Percentiles rank a stretch among this genome's conserved stretches.
phyloP scores from a whole-genome alignment of 2,888 invertebrate species.

The Capitulum mitella region DNA sequence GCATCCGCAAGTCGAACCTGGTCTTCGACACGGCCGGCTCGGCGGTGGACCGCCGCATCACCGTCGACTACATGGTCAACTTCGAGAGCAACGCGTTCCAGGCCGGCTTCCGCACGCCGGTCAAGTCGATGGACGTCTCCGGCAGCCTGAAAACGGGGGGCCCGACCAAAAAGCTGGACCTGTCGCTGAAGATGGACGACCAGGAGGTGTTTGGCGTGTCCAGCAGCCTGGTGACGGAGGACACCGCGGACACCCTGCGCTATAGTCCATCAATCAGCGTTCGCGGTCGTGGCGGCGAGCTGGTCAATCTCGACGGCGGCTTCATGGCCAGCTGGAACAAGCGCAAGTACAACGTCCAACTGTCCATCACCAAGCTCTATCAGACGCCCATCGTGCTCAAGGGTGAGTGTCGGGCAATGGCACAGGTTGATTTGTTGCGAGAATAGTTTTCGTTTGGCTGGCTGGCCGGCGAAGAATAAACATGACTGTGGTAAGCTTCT shows the following conservation, averaged over 20 bases:
- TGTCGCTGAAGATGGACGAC: not conserved
- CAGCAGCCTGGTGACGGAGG: not conserved
- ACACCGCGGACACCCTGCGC: not conserved
- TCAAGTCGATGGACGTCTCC: slow-evolving; percentile 19
- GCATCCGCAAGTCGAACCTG: slow-evolving; percentile 27
- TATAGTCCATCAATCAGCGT: slow-evolving; percentile 5
- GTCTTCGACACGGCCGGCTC: slow-evolving; percentile 33
- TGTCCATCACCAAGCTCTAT: not conserved
- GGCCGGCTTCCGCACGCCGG: slow-evolving; percentile 29
- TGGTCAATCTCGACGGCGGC: slow-evolving; percentile 20
- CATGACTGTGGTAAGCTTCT: too few relatives aligned
- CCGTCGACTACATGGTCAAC: slow-evolving; percentile 13
- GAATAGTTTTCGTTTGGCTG: too few relatives aligned
- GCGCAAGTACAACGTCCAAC: slow-evolving; percentile 25
- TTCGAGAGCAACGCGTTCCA: slow-evolving; percentile 16
- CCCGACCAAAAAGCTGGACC: not conserved
- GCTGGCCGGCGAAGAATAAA: too few relatives aligned
- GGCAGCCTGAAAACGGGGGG: slow-evolving; percentile 22
- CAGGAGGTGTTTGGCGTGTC: not conserved
- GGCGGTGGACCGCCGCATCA: slow-evolving; percentile 27
- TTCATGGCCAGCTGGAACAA: not conserved
- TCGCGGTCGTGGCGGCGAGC: slow-evolving; percentile 1
- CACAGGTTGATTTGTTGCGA: too few relatives aligned
- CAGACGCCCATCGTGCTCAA: not conserved
- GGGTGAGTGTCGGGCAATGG: not conserved